Conservation (phyloP, 2,888 invertebrate species). For the Dicyrtoma fusca region DNA sequence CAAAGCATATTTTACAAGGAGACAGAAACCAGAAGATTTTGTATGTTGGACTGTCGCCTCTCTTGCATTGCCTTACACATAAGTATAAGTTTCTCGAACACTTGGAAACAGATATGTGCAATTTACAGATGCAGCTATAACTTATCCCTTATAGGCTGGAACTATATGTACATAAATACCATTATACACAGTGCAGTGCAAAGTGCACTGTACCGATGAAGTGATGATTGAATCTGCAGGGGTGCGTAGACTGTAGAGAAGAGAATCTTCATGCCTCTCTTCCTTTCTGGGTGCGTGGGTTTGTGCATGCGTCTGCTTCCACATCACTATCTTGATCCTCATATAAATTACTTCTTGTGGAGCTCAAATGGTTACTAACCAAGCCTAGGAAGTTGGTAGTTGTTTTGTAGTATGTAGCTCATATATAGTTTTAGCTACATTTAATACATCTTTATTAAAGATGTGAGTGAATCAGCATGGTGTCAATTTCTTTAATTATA, state of each 20-base stretch:
- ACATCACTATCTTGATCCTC: background rate
- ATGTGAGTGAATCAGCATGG: slow-evolving; percentile 12
- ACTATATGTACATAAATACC: too few species aligned
- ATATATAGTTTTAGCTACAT: slow-evolving; percentile 16
- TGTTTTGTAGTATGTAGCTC: too few species aligned
- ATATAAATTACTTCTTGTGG: slow-evolving; percentile 1
- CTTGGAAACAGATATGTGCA: too few species aligned
- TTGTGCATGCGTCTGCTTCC: background rate
- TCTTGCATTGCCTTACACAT: too few species aligned
- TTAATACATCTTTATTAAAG: slow-evolving; percentile 34
- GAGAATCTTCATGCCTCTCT: slow-evolving; percentile 17
- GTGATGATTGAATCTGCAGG: slow-evolving; percentile 33
- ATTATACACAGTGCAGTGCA: background rate
- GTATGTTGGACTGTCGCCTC: too few species aligned
- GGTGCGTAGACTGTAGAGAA: slow-evolving; percentile 25
- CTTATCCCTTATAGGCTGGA: too few species aligned
- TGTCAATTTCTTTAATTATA: slow-evolving; percentile 23
- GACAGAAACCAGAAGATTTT: too few species aligned
- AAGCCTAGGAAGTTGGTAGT: too few species aligned
- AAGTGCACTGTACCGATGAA: background rate
- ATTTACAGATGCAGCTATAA: too few species aligned
- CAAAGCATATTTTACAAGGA: too few species aligned
- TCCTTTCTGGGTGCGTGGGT: background rate
- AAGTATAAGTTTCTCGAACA: too few species aligned
- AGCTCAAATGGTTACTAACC: too few species aligned